Evolutionary conservation across 1,140 invertebrate genomes (phyloP), one percentile per base, ranked within the genome.

Genomic region (Drosophila mojavensis): DNA sequence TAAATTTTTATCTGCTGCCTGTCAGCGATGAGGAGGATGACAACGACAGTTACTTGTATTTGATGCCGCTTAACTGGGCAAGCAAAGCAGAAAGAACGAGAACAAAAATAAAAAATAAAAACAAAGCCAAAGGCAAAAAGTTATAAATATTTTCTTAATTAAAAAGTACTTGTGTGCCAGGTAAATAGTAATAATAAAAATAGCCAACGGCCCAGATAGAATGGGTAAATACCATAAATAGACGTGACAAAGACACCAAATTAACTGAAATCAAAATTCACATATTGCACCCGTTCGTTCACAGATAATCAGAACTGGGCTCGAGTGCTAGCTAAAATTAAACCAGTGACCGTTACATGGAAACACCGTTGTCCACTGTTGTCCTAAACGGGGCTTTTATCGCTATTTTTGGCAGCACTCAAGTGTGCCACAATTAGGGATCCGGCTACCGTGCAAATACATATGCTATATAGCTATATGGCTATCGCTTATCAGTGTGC

Each of bases 31-130:
- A 64, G 15, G 24, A n/a, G 30, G 15, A 7, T 68, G 70, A 67
- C 58, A 74, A 55, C 58, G 82, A 85, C 82, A 85, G 82, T 85
- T 85, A 72, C 82, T 85, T 82, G 82, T 85, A 60, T 88, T 85
- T 85, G 82, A 79, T 36, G 41, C 73, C 51, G 65, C 62, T 68
- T 39, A 68, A 62, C 70, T 74, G 39, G 59, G 56, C 39, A 55
- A 74, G 62, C 66, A 75, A 83, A 76, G 55, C 65, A 81, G 64
- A 30, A 30, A 30, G 28, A 30, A 30, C 54, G 48, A 67, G 67
- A 54, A 10, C 75, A 65, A 51, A 65, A 64, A 58, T 64, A 70
- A 77, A 24, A 24, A 24, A 24, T 1, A 24, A 24, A 24, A 1
- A 0, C 20, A 24, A 24, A 24, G 20, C 20, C 67, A 50, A 36